Percentiles rank a stretch among this genome's conserved stretches.
These are phyloP conservation scores for Rhopalosiphum padi DNA, from an alignment of 1,140 invertebrate species.

Conservation along the genomic window DNA sequence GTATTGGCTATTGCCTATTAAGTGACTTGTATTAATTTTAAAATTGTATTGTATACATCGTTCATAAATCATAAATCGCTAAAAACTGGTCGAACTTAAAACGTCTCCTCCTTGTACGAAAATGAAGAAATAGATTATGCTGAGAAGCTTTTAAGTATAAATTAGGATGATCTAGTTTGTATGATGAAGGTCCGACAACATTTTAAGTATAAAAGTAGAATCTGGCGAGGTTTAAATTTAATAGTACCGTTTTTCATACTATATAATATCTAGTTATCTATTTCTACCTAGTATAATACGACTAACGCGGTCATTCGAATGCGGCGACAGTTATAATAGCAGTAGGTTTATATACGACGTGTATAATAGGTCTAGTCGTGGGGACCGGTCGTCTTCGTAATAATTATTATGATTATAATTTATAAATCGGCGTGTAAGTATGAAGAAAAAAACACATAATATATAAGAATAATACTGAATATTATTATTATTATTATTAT, in stretches of 20 bases:
- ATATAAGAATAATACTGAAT: background rate
- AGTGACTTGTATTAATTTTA: background rate
- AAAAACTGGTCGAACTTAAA: background rate
- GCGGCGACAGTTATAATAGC: background rate
- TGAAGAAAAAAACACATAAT: background rate
- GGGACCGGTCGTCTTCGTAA: background rate
- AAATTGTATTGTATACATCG: background rate
- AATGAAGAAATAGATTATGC: background rate
- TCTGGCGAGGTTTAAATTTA: background rate
- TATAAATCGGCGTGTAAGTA: background rate
- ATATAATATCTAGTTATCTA: too few species aligned
- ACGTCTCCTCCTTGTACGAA: background rate
- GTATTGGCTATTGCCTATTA: too few species aligned
- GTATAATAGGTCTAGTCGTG: background rate
- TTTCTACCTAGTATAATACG: too few species aligned
- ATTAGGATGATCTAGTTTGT: background rate
- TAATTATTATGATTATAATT: background rate
- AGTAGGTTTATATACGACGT: background rate
- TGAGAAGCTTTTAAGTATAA: background rate
- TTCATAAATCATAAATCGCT: background rate
- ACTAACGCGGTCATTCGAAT: background rate
- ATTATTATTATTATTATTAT: background rate
- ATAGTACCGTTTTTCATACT: background rate
- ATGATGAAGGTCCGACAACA: background rate
- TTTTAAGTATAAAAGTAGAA: background rate